phyloP scores from a whole-genome alignment of 2,113 vertebrate genomes.

The Hippocampus comes region DNA sequence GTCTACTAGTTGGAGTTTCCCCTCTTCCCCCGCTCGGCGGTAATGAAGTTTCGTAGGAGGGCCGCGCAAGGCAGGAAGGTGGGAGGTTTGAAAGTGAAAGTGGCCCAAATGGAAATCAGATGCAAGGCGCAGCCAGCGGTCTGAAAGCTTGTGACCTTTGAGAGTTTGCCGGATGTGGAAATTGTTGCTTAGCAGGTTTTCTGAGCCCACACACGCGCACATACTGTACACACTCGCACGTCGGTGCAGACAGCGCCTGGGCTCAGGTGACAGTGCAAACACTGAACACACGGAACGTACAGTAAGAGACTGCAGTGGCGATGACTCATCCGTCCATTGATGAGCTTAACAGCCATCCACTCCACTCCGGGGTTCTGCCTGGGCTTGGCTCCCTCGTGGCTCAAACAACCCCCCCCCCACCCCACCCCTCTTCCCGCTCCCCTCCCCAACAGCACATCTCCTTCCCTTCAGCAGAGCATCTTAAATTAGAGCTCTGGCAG shows the following conservation, averaged over 20 bases:
- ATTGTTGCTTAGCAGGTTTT: slow-evolving; percentile 46
- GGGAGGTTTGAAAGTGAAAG: slow-evolving; percentile 70
- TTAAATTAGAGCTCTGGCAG: slow-evolving; percentile 70
- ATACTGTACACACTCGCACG: slow-evolving; percentile 13
- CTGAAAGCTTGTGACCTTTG: slow-evolving; percentile 62
- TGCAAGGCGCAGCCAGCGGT: slow-evolving; percentile 56
- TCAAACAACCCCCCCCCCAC: neutral
- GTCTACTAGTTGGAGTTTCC: neutral
- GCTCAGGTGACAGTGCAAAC: slow-evolving; percentile 29
- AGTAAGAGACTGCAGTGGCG: slow-evolving; percentile 32
- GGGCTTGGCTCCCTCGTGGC: slow-evolving; percentile 59
- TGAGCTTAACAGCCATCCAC: slow-evolving; percentile 74
- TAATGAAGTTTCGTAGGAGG: slow-evolving; percentile 59
- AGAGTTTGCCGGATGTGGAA: slow-evolving; percentile 60
- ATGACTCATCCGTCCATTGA: slow-evolving; percentile 75
- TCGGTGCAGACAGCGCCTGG: neutral
- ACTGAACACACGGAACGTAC: neutral
- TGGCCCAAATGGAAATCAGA: slow-evolving; percentile 61
- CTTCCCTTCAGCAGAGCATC: slow-evolving; percentile 58
- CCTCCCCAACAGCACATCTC: slow-evolving; percentile 3
- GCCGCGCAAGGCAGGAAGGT: slow-evolving; percentile 65
- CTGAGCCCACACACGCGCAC: neutral
- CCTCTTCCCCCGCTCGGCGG: neutral
- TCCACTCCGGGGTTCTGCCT: slow-evolving; percentile 57
- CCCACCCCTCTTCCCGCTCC: neutral